Evolutionary conservation across 2,888 invertebrate species (phyloP), one percentile per base, ranked within the genome.

Genomic region (Philereme transversata): DNA sequence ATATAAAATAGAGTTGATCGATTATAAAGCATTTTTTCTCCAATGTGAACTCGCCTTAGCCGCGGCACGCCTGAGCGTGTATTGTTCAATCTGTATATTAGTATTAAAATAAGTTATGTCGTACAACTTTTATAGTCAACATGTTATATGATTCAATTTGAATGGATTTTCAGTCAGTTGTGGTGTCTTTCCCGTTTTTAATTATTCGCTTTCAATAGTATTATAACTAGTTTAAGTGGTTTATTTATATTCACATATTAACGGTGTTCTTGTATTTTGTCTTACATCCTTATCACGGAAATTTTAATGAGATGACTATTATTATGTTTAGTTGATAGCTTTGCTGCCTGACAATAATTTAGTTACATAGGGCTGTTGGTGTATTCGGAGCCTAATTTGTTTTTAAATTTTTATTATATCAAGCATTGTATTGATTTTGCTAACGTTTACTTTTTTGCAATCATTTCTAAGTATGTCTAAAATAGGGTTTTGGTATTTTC

Each of bases 301-400:
- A 67, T 78, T 83, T 82, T 81, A 77, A 77, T 78, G 81, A 82
- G 81, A 82, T 83, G 83, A 85, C 84, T 79, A 76, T 80, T 78
- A 72, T 78, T 66, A 70, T 72, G 60, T 73, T 76, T 82, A 81
- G 78, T 79, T 73, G 69, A 75, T 77, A 80, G 81, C 78, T 79
- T 84, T 83, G 87, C 86, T 88, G 88, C 81, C 79, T 80, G 89
- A 88, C 86, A 88, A 87, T 87, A 87, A 86, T 83, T 82, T 68
- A 71, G 79, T 70, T 75, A 79, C 65, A 69, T 75, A 79, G 66
- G 79, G 79, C 80, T 85, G 76, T 83, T 78, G 75, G 71, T 70
- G 74, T 75, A 74, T 74, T 67, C 46, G 53, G 64, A 63, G 51
- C 40, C 57, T 50, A 47, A 7, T 70, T 73, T 75, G 71, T 73